Base-by-base conservation (phyloP, 2,888 invertebrate genomes). In the Tinea semifulvella region DNA sequence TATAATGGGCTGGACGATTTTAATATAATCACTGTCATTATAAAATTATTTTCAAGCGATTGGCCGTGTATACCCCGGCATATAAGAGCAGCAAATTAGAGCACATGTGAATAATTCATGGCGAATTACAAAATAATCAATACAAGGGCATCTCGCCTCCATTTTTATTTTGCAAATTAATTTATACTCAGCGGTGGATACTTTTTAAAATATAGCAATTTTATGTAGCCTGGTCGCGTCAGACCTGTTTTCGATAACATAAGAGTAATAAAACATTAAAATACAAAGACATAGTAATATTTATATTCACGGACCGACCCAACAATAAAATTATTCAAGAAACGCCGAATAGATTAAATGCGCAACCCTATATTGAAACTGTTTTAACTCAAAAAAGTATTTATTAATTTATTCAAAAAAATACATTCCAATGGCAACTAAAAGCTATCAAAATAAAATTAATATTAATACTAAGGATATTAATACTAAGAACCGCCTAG, bases 151-250 rank as follows among this genome's bases (percentile, higher is more conserved):
- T 31, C 26, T 39, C 40, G 42, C 48, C 47, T 62, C 63, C 58
- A 59, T 62, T 60, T 62, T 63, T 65, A 67, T 64, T 60, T 54
- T 51, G 51, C 47, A 56, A 63, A 68, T 67, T 69, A 69, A 71
- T 73, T 71, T 60, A 61, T 64, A 71, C 71, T 63, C 70, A 61
- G 53, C 58, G 57, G 57, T 58, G 53, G 63, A 62, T 61, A 60
- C 61, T 65, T 70, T 68, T 69, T 72, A 71, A 71, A 69, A 74
- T 73, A 73, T 70, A 63, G 67, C 68, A 66, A 60, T 71, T 69
- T 69, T 68, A 66, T 16, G 22, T 26, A 31, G 45, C 65, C 50
- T 61, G 57, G 68, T 58, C 52, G 45, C 18, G 44, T 17, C 20
- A 46, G 63, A 73, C 69, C 64, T 56, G 68, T 74, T 71, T 45